phyloP scores from a whole-genome alignment of 2,797 vertebrate genomes.

The Sebastes dallii region DNA sequence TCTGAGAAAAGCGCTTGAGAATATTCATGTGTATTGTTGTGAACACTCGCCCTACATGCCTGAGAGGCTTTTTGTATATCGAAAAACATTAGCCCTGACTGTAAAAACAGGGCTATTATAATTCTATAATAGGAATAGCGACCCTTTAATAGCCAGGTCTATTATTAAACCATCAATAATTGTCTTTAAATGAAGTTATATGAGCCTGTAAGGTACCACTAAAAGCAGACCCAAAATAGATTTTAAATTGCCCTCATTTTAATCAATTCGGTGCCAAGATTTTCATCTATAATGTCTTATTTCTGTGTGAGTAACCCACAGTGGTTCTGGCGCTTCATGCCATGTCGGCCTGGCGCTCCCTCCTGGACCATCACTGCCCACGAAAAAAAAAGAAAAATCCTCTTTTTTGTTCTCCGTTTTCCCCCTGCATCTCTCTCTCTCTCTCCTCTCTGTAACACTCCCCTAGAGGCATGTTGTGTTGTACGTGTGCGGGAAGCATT shows the following conservation, averaged over 20 bases:
- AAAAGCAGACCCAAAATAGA: constrained; percentile 26
- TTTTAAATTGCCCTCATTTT: constrained; percentile 26
- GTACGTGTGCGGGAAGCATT: constrained; percentile 43
- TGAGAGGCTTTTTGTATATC: background rate
- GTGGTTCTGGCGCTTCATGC: background rate
- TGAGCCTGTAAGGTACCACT: constrained; percentile 18
- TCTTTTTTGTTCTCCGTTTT: background rate
- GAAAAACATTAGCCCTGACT: background rate
- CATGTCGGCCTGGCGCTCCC: background rate
- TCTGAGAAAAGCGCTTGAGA: background rate
- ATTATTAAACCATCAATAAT: constrained; percentile 27
- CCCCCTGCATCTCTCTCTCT: constrained; percentile 1
- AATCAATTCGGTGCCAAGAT: constrained; percentile 7
- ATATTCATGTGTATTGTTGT: background rate
- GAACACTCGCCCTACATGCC: background rate
- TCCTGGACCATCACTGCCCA: background rate
- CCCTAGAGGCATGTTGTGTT: constrained; percentile 32
- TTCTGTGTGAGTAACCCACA: background rate
- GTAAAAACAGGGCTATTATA: background rate
- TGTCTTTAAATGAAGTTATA: constrained; percentile 19
- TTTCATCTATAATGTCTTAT: background rate
- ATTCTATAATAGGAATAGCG: constrained; percentile 8
- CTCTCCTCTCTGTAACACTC: constrained; percentile 17
- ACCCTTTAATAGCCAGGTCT: background rate
- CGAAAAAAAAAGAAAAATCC: background rate